Base-by-base conservation (phyloP, 2,888 invertebrate genomes). In the Flexamia atlantica region DNA sequence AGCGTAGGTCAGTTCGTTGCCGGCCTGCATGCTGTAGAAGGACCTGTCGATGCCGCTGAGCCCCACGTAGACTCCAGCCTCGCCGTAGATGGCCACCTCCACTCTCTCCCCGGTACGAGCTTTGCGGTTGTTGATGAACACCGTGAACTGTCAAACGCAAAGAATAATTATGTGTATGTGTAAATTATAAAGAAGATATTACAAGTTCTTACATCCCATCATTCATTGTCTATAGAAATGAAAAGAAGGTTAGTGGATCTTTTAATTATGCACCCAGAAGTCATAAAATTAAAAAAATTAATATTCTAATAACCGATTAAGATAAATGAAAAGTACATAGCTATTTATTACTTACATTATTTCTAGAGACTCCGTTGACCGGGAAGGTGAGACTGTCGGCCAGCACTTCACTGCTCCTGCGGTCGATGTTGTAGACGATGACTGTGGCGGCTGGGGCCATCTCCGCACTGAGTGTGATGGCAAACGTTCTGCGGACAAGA, bases 321-420 rank as follows among this genome's bases (percentile, higher is more conserved):
- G n/a, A n/a, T n/a, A n/a, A n/a, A n/a, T n/a, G n/a, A n/a, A n/a
- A n/a, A n/a, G n/a, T n/a, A n/a, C n/a, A n/a, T n/a, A n/a, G n/a
- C n/a, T n/a, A n/a, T n/a, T n/a, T n/a, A n/a, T n/a, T 46, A 89
- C 90, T 90, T 89, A 95, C 95, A 89, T 98, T 97, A 90, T 99
- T 98, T 85, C 97, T 91, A 0, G 97, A 96, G 87, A 98, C 97
- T 85, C 98, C 98, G 90, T 98, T 97, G 32, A 99, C 98, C 0
- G 98, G 97, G 92, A 98, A 98, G n/a, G 98, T 98, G 84, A 99
- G 92, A 84, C 97, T 96, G 91, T 99, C 99, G 0, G 97, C 97
- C 0, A 98, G 94, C 76, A 98, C 95, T 88, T 96, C 95, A 0
- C 97, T 97, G 0, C 97, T 97, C 74, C 90, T 90, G 72, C 90